A percentile compares a stretch with the other conserved stretches of the same genome.
Conservation (phyloP, 2,888 invertebrate species). For the Lasioglossum lativentre region DNA sequence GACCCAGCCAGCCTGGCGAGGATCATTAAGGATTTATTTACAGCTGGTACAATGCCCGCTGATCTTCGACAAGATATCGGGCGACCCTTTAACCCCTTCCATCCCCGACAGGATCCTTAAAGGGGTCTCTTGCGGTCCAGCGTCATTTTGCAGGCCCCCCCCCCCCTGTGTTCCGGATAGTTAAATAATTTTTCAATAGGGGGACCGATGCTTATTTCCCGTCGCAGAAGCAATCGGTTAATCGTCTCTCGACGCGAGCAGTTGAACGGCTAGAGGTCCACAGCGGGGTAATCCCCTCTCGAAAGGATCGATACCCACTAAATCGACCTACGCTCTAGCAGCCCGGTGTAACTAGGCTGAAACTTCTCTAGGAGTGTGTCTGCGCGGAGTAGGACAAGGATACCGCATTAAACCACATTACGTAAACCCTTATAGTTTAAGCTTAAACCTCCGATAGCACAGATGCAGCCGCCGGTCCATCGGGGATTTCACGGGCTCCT, state of each 20-base stretch:
- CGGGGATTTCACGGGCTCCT: slow-evolving; percentile 62
- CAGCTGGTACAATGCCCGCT: slow-evolving; percentile 76
- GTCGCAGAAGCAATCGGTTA: slow-evolving; percentile 27
- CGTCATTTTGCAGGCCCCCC: too few species aligned
- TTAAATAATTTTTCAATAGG: too few species aligned
- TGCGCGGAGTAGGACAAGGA: slow-evolving; percentile 65
- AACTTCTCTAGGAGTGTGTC: slow-evolving; percentile 57
- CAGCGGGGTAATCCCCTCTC: slow-evolving; percentile 57
- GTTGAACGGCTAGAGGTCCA: slow-evolving; percentile 13
- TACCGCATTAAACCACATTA: slow-evolving; percentile 74
- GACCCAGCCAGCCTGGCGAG: slow-evolving; percentile 49
- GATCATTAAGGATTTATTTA: slow-evolving; percentile 81
- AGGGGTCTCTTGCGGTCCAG: not conserved
- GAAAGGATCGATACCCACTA: slow-evolving; percentile 68
- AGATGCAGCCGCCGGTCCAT: slow-evolving; percentile 65
- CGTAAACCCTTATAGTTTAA: slow-evolving; percentile 73
- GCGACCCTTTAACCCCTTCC: slow-evolving; percentile 44
- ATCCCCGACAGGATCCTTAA: slow-evolving; percentile 57
- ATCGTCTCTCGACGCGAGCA: slow-evolving; percentile 18
- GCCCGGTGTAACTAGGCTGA: slow-evolving; percentile 60
- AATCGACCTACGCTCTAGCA: slow-evolving; percentile 50
- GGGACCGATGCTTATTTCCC: too few species aligned
- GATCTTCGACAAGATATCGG: slow-evolving; percentile 76
- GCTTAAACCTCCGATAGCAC: slow-evolving; percentile 64
- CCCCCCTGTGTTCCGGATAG: too few species aligned